Evolutionary conservation across 2,113 vertebrate genomes (phyloP), one percentile per base, ranked within the genome.

Genomic region (Callipepla californica): DNA sequence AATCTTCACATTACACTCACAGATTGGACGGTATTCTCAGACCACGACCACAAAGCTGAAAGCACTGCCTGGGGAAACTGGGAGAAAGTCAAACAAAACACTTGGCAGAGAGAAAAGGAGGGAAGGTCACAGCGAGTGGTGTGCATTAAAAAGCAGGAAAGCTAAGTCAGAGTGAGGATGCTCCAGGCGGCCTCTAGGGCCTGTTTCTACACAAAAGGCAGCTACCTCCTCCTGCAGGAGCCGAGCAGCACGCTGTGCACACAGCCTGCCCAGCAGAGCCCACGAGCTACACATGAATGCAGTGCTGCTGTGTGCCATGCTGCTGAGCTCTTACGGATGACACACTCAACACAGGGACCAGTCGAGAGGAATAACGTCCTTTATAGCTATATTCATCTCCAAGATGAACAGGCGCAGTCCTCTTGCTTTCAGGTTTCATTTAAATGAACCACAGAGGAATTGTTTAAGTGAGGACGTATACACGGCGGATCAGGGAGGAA

Each of bases 361-460:
- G 67, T 61, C 65, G 67, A 66, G 83, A 78, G 78, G 40, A 90
- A 92, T 69, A 70, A 89, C 2, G 20, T 15, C 44, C 57, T 75
- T 92, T 36, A 55, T 26, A 72, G 18, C 16, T 40, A 40, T 40
- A 40, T 40, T 40, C 40, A 40, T 89, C 68, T 67, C 65, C 73
- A 34, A 62, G 65, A 55, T 7, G 34, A 90, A 92, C 66, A 77
- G 72, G 61, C 40, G 58, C 59, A 92, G 83, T 57, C 9, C 57
- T 67, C 83, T 70, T 47, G 65, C n/a, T 83, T 94, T 89, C 92
- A 77, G 50, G 74, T 87, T 88, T 80, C 69, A 92, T 83, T 88
- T 86, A 80, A 77, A 77, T 83, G 80, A 84, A 72, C 28, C 51
- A 72, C 68, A 45, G 59, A 94, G 63, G 36, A 68, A 11, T 28